phyloP scores from a whole-genome alignment of 2,888 invertebrate species.

The Caenorhabditis doughertyi region DNA sequence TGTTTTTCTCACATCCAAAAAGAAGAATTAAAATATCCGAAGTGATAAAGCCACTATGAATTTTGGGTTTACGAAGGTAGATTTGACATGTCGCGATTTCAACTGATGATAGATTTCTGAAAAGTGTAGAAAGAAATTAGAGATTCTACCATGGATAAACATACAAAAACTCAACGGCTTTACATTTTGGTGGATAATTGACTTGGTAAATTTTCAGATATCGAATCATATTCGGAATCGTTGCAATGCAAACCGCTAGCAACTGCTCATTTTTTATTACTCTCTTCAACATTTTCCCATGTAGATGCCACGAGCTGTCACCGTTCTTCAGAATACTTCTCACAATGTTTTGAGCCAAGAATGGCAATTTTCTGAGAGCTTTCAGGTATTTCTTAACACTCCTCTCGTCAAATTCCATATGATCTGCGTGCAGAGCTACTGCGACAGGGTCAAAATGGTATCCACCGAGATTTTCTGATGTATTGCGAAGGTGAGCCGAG shows the following conservation, averaged over 20 bases:
- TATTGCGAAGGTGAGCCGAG: slow-evolving; percentile 21
- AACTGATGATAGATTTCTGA: slow-evolving; percentile 7
- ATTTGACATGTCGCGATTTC: slow-evolving; percentile 20
- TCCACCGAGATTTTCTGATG: not conserved
- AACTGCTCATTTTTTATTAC: slow-evolving; percentile 27
- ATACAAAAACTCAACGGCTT: slow-evolving; percentile 2
- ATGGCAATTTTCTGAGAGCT: slow-evolving; percentile 33
- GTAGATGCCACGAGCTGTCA: slow-evolving; percentile 20
- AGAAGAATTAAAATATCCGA: slow-evolving; percentile 5
- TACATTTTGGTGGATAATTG: not conserved
- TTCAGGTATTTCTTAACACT: slow-evolving; percentile 12
- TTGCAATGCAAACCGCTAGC: slow-evolving; percentile 40
- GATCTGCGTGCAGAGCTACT: slow-evolving; percentile 8
- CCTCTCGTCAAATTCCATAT: slow-evolving; percentile 28
- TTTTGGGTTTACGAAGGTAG: slow-evolving; percentile 25
- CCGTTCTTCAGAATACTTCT: slow-evolving; percentile 12
- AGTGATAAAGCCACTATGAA: not conserved
- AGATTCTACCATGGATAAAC: not conserved
- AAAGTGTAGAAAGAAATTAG: not conserved
- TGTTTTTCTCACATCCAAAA: slow-evolving; percentile 17
- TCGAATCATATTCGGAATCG: slow-evolving; percentile 37
- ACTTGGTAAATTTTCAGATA: slow-evolving; percentile 39
- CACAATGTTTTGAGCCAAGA: slow-evolving; percentile 51
- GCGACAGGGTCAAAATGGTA: slow-evolving; percentile 14
- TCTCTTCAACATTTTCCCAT: slow-evolving; percentile 3